These are phyloP conservation scores for Atlantisia rogersi DNA, from an alignment of 2,113 vertebrate species.

Conservation along the genomic window DNA sequence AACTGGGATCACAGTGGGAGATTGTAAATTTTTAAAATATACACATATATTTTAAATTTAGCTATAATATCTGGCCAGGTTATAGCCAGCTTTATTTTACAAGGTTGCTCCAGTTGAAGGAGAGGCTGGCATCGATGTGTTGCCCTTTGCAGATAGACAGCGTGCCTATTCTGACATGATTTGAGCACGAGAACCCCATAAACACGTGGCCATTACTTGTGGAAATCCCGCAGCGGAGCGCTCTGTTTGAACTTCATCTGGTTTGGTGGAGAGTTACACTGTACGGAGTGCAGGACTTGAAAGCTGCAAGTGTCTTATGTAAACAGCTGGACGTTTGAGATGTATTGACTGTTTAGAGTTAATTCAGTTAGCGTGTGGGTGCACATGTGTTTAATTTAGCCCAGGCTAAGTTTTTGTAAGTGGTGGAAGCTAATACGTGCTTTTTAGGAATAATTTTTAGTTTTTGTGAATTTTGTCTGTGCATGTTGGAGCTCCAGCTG, in stretches of 20 bases:
- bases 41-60: neutral
- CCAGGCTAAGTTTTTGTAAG: slow-evolving; percentile 32
- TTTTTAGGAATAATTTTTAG: neutral
- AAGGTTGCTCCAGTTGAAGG: slow-evolving; percentile 1
- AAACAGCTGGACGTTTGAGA: slow-evolving; percentile 64
- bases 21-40: neutral
- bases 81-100: slow-evolving; percentile 26
- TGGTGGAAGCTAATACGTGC: neutral
- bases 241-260: slow-evolving; percentile 42
- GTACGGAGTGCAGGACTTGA: slow-evolving; percentile 25
- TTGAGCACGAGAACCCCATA: slow-evolving; percentile 31
- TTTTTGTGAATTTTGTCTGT: neutral
- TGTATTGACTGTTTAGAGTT: slow-evolving; percentile 46
- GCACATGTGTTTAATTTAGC: slow-evolving; percentile 58
- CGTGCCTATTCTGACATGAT: slow-evolving; percentile 30
- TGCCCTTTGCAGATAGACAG: slow-evolving; percentile 27
- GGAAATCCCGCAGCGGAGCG: slow-evolving; percentile 25
- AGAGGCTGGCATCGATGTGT: slow-evolving; percentile 1
- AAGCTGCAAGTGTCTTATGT: slow-evolving; percentile 59
- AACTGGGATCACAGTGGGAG: slow-evolving; percentile 43
- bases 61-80: slow-evolving; percentile 44
- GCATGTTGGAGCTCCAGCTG: neutral
- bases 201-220: slow-evolving; percentile 23
- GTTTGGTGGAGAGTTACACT: slow-evolving; percentile 37
- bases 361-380: slow-evolving; percentile 56